phyloP scores from a whole-genome alignment of 2,113 vertebrate species.

The Channa maculata region DNA sequence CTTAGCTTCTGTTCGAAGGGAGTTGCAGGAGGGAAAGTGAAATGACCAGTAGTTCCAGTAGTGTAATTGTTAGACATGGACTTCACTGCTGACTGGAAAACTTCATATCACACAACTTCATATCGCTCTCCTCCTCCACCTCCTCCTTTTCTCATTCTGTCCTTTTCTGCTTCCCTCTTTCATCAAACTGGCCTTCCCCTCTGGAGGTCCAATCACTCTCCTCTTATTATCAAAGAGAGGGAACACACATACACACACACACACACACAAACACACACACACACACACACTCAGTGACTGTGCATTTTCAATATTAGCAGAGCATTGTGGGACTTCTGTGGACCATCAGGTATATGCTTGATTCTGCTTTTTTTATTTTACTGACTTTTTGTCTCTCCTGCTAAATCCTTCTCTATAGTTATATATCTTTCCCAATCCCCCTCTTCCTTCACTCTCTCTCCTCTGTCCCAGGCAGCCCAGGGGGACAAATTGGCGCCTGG shows the following conservation, averaged over 20 bases:
- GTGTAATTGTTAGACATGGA: slow-evolving; percentile 62
- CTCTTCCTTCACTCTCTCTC: slow-evolving; percentile 50
- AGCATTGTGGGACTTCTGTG: slow-evolving; percentile 53
- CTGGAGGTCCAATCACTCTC: slow-evolving; percentile 69
- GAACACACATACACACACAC: slow-evolving; percentile 17
- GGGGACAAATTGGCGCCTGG: slow-evolving; percentile 76
- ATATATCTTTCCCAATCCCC: slow-evolving; percentile 34
- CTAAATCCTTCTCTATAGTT: slow-evolving; percentile 45
- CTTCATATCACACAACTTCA: slow-evolving; percentile 44
- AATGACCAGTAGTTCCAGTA: slow-evolving; percentile 69
- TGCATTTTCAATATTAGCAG: slow-evolving; percentile 51
- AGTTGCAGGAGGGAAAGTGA: slow-evolving; percentile 40
- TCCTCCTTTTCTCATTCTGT: slow-evolving; percentile 47
- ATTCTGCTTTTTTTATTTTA: slow-evolving; percentile 36
- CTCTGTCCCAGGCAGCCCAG: slow-evolving; percentile 49
- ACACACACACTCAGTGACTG: slow-evolving; percentile 32
- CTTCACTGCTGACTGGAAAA: slow-evolving; percentile 65
- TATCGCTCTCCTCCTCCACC: slow-evolving; percentile 25
- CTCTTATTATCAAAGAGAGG: slow-evolving; percentile 62
- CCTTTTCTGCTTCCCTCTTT: slow-evolving; percentile 53
- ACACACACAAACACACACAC: slow-evolving; percentile 18
- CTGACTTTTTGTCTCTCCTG: slow-evolving; percentile 25
- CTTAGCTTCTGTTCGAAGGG: slow-evolving; percentile 45
- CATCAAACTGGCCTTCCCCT: slow-evolving; percentile 62
- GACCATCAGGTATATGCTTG: slow-evolving; percentile 39